Evolutionary conservation across 2,797 vertebrate species (phyloP), one percentile per base, ranked within the genome.

Genomic region (Phrynocephalus forsythii): DNA sequence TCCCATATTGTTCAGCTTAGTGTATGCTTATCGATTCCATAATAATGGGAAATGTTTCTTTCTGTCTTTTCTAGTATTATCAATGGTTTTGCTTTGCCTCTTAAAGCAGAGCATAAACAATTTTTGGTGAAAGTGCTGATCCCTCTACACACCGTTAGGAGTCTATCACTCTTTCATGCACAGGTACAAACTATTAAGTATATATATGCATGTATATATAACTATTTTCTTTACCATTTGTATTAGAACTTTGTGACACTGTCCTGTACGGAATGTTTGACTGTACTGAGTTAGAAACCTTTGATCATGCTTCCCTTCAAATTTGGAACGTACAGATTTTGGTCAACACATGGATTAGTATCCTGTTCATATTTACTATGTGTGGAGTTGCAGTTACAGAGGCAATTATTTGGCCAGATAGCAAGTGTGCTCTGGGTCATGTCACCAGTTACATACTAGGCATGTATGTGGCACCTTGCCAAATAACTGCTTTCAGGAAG

Each of bases 81-180:
- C 98, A 99, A 99, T 97, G 99, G 99, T 96, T 99, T 99, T 92
- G 99, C 99, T 97, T 98, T 99, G 97, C 99, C 99, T n/a, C 98
- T 99, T 93, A 99, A 99, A 97, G 98, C 98, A 24, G 99, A 99
- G 94, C 99, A 99, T 96, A 99, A 99, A 97, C 99, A 99, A 97
- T 99, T 99, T 96, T 97, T 99, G 97, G 98, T 99, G 95, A 99
- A 99, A 97, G 99, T 99, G 96, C 97, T 99, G 98, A 98, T 99
- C 93, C 99, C 99, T 89, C 97, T 99, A 91, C 99, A 99, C 95
- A 99, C 99, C 67, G 99, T 99, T 97, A 97, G 98, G 97, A 99
- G 98, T 95, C 97, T 99, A 96, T 99, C 99, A 79, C 98, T 99
- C 96, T 99, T 99, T 97, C 99, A 99, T 44, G 99, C 99, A 96